Conservation (phyloP, 2,888 invertebrate genomes). For the Pristionchus entomophagus region DNA sequence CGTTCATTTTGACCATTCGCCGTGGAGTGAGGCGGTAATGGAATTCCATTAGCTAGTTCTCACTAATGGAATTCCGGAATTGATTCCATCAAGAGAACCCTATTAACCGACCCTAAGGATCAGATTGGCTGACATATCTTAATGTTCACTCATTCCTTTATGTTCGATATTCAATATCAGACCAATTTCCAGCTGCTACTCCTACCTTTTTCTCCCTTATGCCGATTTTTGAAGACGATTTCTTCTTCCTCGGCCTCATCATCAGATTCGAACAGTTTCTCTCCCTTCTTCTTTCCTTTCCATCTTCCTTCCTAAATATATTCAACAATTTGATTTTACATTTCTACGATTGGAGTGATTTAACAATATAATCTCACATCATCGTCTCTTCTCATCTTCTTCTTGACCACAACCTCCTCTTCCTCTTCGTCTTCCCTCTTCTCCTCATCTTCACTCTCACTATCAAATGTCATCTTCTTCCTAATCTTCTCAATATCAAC, state of each 20-base stretch:
- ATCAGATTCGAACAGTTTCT: constrained; percentile 4
- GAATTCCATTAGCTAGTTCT: no score
- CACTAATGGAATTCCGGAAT: no score
- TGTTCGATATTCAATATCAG: no score
- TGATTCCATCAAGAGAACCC: no score
- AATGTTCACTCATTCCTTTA: no score
- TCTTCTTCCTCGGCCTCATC: constrained; percentile 35
- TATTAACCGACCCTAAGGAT: no score
- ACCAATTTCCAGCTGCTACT: no score
- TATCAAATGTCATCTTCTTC: constrained; percentile 38
- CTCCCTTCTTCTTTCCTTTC: background rate
- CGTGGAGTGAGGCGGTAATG: no score
- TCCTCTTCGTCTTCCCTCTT: background rate
- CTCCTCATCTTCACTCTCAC: constrained; percentile 15
- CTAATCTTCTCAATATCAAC: background rate
- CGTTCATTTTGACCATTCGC: no score
- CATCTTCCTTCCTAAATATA: background rate
- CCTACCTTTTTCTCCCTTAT: constrained; percentile 31
- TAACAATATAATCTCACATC: background rate
- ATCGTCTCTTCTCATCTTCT: background rate
- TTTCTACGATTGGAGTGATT: no score
- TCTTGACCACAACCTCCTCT: background rate
- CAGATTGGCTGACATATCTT: no score
- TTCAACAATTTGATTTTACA: no score
- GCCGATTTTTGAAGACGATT: constrained; percentile 21